Conservation (phyloP, 2,797 vertebrate species). For the Triplophysa yarkandensis region DNA sequence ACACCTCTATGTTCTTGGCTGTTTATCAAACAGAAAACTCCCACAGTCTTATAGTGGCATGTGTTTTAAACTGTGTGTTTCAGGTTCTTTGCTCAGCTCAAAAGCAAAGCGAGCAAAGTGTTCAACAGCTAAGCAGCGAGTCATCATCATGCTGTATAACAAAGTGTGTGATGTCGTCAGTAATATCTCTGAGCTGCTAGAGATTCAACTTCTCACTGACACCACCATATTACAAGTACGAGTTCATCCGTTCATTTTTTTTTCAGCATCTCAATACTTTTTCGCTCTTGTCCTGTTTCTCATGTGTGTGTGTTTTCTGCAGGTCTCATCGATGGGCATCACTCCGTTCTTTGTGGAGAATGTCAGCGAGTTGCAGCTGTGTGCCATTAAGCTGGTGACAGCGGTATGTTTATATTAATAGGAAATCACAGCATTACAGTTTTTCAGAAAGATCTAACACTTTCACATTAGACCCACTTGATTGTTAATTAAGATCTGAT, state of each 20-base stretch:
- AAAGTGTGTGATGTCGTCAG: slow-evolving; percentile 97
- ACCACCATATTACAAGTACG: slow-evolving; percentile 96
- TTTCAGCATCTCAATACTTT: background rate
- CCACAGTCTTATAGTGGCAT: no score
- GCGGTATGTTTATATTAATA: slow-evolving; percentile 80
- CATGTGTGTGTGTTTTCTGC: background rate
- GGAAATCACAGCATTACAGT: background rate
- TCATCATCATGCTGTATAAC: slow-evolving; percentile 97
- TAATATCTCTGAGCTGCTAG: slow-evolving; percentile 92
- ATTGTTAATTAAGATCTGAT: no score
- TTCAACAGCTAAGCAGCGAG: slow-evolving; percentile 94
- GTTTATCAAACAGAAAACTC: no score
- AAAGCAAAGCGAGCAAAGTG: slow-evolving; percentile 96
- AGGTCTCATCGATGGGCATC: slow-evolving; percentile 99
- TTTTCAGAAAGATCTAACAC: background rate
- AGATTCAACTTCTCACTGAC: slow-evolving; percentile 95
- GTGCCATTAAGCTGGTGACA: slow-evolving; percentile 96
- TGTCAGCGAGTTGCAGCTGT: slow-evolving; percentile 95
- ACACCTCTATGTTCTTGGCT: no score
- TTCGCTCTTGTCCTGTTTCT: background rate
- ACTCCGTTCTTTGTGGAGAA: slow-evolving; percentile 99
- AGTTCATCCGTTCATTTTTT: background rate
- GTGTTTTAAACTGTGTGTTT: background rate
- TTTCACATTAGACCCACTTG: no score
- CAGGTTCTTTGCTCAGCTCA: slow-evolving; percentile 91